Conservation (phyloP, 1,140 invertebrate genomes). For the Delia radicum region DNA sequence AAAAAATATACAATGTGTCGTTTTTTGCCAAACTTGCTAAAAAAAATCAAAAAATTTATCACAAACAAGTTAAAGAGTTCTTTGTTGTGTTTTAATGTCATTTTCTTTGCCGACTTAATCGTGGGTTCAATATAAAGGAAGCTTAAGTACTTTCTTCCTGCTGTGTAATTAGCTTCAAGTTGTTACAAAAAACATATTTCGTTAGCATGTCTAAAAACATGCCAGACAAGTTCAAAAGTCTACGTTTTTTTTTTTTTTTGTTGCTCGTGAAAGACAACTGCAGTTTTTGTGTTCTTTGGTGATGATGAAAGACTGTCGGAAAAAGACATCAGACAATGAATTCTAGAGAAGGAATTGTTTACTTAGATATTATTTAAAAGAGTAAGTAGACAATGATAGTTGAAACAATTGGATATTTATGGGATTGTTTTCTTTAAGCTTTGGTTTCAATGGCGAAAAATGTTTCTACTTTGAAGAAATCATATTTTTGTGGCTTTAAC, state of each 20-base stretch:
- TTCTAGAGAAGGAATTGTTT: too few species aligned
- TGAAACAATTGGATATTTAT: too few species aligned
- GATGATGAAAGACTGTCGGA: neutral
- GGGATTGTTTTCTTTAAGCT: too few species aligned
- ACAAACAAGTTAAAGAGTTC: constrained; percentile 4
- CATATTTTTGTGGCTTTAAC: too few species aligned
- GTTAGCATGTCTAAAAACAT: neutral
- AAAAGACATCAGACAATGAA: neutral
- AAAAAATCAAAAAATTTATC: neutral
- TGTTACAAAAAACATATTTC: neutral
- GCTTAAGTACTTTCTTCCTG: constrained; percentile 20
- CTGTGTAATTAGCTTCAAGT: constrained; percentile 19
- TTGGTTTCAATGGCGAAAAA: too few species aligned
- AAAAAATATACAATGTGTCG: neutral
- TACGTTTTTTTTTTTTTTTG: neutral
- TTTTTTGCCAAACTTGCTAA: neutral
- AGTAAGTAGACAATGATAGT: too few species aligned
- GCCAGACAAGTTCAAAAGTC: neutral
- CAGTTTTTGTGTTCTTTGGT: neutral
- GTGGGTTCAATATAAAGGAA: constrained; percentile 3
- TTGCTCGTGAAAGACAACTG: neutral
- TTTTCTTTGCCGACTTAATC: neutral
- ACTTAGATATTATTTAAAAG: too few species aligned
- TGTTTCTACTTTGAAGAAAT: too few species aligned
- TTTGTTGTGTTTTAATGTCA: neutral